Conservation (phyloP, 2,797 vertebrate genomes). For the Chanos chanos region DNA sequence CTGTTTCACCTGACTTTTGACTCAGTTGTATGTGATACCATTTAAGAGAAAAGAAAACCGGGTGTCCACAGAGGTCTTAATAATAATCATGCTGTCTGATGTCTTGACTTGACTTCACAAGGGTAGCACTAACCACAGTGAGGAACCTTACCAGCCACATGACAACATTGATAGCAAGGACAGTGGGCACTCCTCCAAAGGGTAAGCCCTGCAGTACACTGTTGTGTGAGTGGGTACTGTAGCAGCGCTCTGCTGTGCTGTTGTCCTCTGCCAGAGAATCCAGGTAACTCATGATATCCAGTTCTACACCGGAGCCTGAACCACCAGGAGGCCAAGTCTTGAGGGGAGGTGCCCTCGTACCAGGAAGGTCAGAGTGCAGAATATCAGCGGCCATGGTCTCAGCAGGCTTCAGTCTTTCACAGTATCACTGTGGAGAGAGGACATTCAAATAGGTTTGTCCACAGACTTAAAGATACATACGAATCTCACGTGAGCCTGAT, state of each 20-base stretch:
- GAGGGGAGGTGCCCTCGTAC: conserved; percentile 45
- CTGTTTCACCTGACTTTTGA: too few species aligned
- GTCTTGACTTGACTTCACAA: too few species aligned
- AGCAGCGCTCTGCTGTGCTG: conserved; percentile 77
- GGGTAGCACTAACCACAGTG: too few species aligned
- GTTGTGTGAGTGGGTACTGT: conserved; percentile 78
- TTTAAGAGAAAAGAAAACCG: too few species aligned
- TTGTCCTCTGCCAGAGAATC: conserved; percentile 64
- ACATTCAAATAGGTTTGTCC: too few species aligned
- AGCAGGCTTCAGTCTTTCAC: conserved; percentile 29
- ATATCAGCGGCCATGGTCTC: conserved; percentile 41
- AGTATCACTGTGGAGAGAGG: conserved; percentile 50
- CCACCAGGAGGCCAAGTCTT: conserved; percentile 31
- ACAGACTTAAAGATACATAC: too few species aligned
- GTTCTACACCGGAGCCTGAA: conserved; percentile 19
- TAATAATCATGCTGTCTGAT: too few species aligned
- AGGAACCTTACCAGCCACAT: conserved; percentile 85
- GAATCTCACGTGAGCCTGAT: too few species aligned
- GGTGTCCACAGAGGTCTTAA: too few species aligned
- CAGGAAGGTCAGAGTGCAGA: conserved; percentile 55
- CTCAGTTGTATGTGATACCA: too few species aligned
- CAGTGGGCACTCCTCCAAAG: conserved; percentile 89
- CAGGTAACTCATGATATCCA: conserved; percentile 58
- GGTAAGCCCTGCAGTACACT: conserved; percentile 91
- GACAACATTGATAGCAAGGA: conserved; percentile 84